These are phyloP conservation scores for Dendronephthya gigantea DNA, from an alignment of 64 coral and sea anemone genomes.

Conservation along the genomic window DNA sequence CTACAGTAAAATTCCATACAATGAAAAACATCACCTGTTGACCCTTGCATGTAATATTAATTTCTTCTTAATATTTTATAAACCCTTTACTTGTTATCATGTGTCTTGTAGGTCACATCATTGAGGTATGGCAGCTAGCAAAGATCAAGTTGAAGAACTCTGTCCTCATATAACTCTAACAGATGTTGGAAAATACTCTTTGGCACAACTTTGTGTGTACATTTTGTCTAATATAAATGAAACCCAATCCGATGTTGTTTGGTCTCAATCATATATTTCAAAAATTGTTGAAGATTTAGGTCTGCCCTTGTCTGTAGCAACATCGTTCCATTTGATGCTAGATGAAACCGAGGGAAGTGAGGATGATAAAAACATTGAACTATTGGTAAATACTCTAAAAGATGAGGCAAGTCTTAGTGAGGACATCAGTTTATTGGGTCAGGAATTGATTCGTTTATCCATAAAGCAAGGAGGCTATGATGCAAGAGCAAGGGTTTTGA, in stretches of 20 bases:
- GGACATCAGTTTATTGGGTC: background rate
- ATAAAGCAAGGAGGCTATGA: background rate
- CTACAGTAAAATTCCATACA: no score
- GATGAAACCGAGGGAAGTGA: background rate
- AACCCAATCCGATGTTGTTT: background rate
- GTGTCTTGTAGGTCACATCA: background rate
- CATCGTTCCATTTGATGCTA: background rate
- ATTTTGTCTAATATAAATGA: constrained; percentile 6
- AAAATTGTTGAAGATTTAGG: background rate
- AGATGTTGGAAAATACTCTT: constrained; percentile 17
- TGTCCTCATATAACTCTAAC: background rate
- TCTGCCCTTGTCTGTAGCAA: background rate
- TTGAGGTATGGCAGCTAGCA: background rate
- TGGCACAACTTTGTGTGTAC: background rate
- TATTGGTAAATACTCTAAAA: background rate
- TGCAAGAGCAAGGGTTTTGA: background rate
- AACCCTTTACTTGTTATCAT: background rate
- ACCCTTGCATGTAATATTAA: background rate
- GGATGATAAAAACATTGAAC: background rate
- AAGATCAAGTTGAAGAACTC: background rate
- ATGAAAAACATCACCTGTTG: background rate
- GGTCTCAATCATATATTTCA: background rate
- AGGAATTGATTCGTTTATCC: background rate
- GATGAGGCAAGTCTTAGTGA: background rate
- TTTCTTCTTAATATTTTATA: background rate